Conservation (phyloP, 1,140 invertebrate genomes). For the Ladona fulva region DNA sequence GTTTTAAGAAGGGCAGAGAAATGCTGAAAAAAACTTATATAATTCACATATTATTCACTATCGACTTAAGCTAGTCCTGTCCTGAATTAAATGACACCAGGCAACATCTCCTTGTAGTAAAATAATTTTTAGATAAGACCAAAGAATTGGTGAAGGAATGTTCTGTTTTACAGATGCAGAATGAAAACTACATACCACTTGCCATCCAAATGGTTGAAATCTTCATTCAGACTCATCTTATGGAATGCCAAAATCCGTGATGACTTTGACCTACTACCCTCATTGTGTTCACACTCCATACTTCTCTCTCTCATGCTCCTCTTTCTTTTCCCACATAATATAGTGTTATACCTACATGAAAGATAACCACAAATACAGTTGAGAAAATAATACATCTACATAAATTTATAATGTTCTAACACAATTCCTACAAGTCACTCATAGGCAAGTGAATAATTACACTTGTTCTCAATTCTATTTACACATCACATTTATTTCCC, state of each 20-base stretch:
- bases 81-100: not conserved
- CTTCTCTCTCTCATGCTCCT: constrained; percentile 32
- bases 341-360: constrained; percentile 22
- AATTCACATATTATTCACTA: too few species aligned
- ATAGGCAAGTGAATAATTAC: too few species aligned
- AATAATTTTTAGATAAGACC: not conserved
- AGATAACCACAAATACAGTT: not conserved
- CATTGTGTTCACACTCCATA: constrained; percentile 25
- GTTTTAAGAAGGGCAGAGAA: too few species aligned
- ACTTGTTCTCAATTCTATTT: too few species aligned
- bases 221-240: constrained; percentile 15
- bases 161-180: too few species aligned
- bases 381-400: too few species aligned
- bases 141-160: not conserved
- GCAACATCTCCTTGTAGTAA: not conserved
- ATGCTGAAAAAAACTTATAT: too few species aligned
- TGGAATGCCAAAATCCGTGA: constrained; percentile 18
- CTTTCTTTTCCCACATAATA: constrained; percentile 37
- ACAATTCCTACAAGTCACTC: too few species aligned
- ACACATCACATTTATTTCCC: too few species aligned
- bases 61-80: too few species aligned
- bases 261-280: constrained; percentile 16
- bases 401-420: too few species aligned
- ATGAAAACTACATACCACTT: not conserved
- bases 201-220: not conserved